phyloP scores from a whole-genome alignment of 2,797 vertebrate genomes.

The Catamblyrhynchus diadema region DNA sequence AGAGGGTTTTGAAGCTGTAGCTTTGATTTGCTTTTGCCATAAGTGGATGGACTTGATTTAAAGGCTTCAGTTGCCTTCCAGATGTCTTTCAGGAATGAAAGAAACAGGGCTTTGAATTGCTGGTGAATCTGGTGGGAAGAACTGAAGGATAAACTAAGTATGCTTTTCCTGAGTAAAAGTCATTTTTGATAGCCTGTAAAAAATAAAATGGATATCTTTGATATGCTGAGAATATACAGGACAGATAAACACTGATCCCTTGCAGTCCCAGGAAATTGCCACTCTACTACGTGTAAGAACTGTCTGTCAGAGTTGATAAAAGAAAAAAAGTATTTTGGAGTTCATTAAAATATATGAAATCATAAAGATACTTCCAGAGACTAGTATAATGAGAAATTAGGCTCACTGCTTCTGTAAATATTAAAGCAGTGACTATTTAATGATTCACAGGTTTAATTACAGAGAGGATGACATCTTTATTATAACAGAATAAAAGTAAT shows the following conservation, averaged over 20 bases:
- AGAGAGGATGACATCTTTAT: constrained; percentile 13
- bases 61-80: not conserved
- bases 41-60: not conserved
- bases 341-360: constrained; percentile 22
- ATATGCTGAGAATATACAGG: not conserved
- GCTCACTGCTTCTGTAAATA: constrained; percentile 9
- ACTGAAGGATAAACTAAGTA: not conserved
- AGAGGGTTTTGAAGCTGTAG: not conserved
- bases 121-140: not conserved
- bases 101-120: not conserved
- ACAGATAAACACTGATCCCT: not conserved
- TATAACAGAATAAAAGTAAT: constrained; percentile 19
- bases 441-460: constrained; percentile 16
- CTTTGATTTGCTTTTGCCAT: not conserved
- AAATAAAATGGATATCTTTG: not conserved
- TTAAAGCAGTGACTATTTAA: not conserved
- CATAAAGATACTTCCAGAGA: not conserved
- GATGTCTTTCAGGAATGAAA: not conserved
- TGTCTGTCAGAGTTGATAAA: not conserved
- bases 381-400: not conserved
- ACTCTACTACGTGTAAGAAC: not conserved
- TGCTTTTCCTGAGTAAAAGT: not conserved
- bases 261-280: not conserved
- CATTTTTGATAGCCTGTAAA: not conserved
- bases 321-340: not conserved